phyloP scores from a whole-genome alignment of 2,113 vertebrate genomes.

The Tupaia tana region DNA sequence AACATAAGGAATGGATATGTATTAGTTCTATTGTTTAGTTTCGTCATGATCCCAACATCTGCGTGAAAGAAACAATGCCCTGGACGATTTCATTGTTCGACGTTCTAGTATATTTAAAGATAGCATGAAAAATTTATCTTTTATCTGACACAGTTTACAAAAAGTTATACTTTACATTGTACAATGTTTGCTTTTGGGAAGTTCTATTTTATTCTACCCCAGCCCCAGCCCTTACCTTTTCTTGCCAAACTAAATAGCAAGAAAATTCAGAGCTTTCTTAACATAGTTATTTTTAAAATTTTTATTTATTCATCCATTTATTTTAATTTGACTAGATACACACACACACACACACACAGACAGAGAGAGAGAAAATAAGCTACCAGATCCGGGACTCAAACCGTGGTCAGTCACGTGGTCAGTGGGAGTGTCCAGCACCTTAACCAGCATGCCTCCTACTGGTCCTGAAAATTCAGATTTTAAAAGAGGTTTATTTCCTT shows the following conservation, averaged over 20 bases:
- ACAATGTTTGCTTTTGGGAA: not conserved
- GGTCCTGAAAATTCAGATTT: too few relatives aligned
- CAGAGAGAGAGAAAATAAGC: too few relatives aligned
- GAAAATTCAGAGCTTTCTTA: not conserved
- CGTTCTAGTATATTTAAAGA: not conserved
- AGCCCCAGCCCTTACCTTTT: not conserved
- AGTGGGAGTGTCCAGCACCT: too few relatives aligned
- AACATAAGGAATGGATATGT: not conserved
- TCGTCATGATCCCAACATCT: not conserved
- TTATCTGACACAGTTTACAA: not conserved
- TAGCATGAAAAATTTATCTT: not conserved
- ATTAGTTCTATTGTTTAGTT: not conserved
- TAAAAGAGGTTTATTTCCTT: too few relatives aligned
- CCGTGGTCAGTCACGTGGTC: too few relatives aligned
- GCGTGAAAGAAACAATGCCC: not conserved
- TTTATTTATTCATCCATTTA: too few relatives aligned
- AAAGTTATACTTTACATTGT: not conserved
- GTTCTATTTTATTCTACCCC: not conserved
- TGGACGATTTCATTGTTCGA: constrained; percentile 36
- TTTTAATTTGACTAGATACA: too few relatives aligned
- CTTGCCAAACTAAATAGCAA: not conserved
- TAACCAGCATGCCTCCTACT: too few relatives aligned
- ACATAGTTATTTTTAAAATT: too few relatives aligned
- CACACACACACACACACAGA: too few relatives aligned
- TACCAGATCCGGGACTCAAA: too few relatives aligned